phyloP scores from a whole-genome alignment of 2,888 invertebrate genomes.

The Ennomos erosarius region DNA sequence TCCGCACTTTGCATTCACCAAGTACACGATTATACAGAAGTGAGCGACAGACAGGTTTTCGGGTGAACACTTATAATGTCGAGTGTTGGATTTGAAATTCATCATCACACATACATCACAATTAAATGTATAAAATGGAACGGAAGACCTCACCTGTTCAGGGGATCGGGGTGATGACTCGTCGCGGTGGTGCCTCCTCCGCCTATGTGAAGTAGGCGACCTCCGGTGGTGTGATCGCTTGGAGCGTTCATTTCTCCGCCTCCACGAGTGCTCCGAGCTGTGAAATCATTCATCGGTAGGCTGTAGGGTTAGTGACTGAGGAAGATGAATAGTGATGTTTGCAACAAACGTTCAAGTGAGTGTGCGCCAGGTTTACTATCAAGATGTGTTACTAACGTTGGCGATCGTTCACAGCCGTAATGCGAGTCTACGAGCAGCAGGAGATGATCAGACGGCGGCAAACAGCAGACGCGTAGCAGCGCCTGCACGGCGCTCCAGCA shows the following conservation, averaged over 20 bases:
- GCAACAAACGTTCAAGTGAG: constrained; percentile 67
- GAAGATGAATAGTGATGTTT: constrained; percentile 46
- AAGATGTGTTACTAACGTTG: constrained; percentile 67
- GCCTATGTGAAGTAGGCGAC: constrained; percentile 91
- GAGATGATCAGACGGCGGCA: constrained; percentile 70
- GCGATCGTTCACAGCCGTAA: constrained; percentile 64
- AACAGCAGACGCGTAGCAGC: constrained; percentile 73
- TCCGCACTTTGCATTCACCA: constrained; percentile 72
- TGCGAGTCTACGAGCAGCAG: constrained; percentile 68
- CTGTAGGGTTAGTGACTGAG: constrained; percentile 80
- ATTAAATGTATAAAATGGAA: constrained; percentile 35
- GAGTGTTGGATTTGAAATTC: constrained; percentile 64
- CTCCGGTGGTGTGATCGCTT: constrained; percentile 94
- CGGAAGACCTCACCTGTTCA: constrained; percentile 77
- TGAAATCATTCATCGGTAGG: constrained; percentile 86
- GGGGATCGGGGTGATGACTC: constrained; percentile 79
- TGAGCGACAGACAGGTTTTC: constrained; percentile 63
- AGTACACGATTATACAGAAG: constrained; percentile 51
- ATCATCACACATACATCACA: constrained; percentile 39
- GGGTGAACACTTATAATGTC: constrained; percentile 74
- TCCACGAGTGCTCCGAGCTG: constrained; percentile 91
- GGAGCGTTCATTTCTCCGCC: constrained; percentile 92
- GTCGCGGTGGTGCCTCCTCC: constrained; percentile 87
- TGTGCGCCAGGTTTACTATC: constrained; percentile 54
- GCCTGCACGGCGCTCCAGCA: constrained; percentile 67